A percentile compares a stretch with the other conserved stretches of the same genome.
These are phyloP conservation scores for Ernsta delagoae DNA, from an alignment of 2,888 invertebrate genomes.

Conservation along the genomic window DNA sequence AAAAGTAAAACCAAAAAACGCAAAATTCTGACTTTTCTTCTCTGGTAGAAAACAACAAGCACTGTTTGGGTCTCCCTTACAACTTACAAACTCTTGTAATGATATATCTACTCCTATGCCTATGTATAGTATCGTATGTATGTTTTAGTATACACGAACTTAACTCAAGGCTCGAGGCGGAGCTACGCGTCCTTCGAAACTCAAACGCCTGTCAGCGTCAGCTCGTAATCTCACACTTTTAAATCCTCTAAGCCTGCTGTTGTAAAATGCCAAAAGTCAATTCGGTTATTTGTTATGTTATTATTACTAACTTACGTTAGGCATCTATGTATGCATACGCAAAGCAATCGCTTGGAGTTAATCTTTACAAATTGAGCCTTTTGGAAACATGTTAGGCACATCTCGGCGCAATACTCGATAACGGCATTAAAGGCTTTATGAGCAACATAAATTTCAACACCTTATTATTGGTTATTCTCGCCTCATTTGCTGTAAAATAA, in stretches of 20 bases:
- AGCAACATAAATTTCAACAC: constrained; percentile 33
- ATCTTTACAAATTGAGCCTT: constrained; percentile 29
- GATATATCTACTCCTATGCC: no score
- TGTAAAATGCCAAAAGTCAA: constrained; percentile 9
- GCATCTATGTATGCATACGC: not conserved
- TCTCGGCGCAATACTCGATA: constrained; percentile 18
- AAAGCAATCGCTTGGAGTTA: constrained; percentile 1
- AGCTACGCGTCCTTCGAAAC: no score
- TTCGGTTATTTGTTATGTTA: constrained; percentile 20
- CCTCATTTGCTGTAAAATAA: constrained; percentile 32
- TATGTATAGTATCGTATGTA: no score
- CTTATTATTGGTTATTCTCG: constrained; percentile 33
- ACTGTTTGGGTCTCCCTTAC: no score
- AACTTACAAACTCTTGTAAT: no score
- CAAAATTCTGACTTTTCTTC: no score
- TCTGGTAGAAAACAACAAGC: no score
- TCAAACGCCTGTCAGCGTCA: not conserved
- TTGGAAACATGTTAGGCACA: constrained; percentile 24
- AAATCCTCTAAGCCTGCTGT: not conserved
- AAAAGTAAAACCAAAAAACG: no score
- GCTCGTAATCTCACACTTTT: not conserved
- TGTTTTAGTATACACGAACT: no score
- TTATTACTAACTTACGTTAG: not conserved
- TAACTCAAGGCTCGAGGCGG: no score
- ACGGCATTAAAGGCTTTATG: constrained; percentile 34